Conservation (phyloP, 2,888 invertebrate genomes). For the Sisyra terminalis region DNA sequence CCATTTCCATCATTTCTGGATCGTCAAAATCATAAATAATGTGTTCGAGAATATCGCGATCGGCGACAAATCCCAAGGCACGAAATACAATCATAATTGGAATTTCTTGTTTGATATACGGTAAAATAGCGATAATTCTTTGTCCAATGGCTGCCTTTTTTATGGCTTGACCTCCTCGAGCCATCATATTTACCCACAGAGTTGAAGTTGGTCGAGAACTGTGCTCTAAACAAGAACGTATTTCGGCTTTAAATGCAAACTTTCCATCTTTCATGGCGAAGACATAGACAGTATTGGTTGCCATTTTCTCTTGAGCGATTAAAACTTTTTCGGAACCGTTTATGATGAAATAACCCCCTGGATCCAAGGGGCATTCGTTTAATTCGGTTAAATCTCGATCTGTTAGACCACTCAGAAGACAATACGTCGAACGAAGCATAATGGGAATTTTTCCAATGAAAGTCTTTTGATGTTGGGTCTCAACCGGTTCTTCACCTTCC, state of each 20-base stretch:
- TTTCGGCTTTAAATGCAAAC: constrained; percentile 97
- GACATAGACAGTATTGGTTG: constrained; percentile 98
- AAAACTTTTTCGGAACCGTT: constrained; percentile 98
- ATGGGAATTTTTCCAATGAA: constrained; percentile 93
- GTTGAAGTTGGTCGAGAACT: constrained; percentile 93
- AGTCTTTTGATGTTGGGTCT: constrained; percentile 59
- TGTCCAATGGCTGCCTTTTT: constrained; percentile 98
- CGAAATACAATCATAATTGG: constrained; percentile 99
- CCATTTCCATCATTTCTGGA: constrained; percentile 99
- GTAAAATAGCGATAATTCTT: constrained; percentile 91
- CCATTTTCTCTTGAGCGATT: constrained; percentile 99
- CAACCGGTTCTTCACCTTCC: constrained; percentile 79
- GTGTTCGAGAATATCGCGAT: constrained; percentile 97
- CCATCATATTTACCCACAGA: constrained; percentile 99
- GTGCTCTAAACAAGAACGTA: constrained; percentile 85
- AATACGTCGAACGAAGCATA: constrained; percentile 96
- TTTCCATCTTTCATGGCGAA: constrained; percentile 99
- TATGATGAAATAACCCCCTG: constrained; percentile 98
- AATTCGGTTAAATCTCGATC: constrained; percentile 99
- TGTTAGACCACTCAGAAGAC: constrained; percentile 80
- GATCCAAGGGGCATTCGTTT: constrained; percentile 98
- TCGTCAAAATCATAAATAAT: constrained; percentile 99
- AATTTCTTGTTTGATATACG: constrained; percentile 98
- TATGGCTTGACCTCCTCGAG: constrained; percentile 94
- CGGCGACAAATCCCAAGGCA: constrained; percentile 98